Conservation (phyloP, 2,113 vertebrate genomes). For the Oncorhynchus keta region DNA sequence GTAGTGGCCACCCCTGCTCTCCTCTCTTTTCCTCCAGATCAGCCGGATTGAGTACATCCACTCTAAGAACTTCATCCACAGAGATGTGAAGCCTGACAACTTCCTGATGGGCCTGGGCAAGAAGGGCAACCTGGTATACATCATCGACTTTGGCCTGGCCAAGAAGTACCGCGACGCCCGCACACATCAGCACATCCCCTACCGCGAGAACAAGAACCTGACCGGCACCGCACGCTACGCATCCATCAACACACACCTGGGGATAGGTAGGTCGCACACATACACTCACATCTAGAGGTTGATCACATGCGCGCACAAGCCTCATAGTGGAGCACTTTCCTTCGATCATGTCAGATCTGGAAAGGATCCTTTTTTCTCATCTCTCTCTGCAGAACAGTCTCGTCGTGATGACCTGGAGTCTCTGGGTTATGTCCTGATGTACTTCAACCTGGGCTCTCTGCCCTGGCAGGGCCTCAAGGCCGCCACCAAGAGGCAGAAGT, state of each 20-base stretch:
- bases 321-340: too few relatives aligned
- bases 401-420: slow-evolving; percentile 95
- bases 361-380: background rate
- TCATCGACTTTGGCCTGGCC: slow-evolving; percentile 90
- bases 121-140: slow-evolving; percentile 91
- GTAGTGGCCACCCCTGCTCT: too few relatives aligned
- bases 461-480: slow-evolving; percentile 96
- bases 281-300: background rate
- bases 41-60: slow-evolving; percentile 97
- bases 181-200: slow-evolving; percentile 96
- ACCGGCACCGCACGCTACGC: slow-evolving; percentile 92
- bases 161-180: slow-evolving; percentile 94
- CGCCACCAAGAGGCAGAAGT: slow-evolving; percentile 97
- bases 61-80: slow-evolving; percentile 96
- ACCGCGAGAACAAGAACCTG: slow-evolving; percentile 95
- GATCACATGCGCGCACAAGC: background rate
- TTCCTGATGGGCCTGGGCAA: slow-evolving; percentile 91
- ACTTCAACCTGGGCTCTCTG: slow-evolving; percentile 95
- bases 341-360: too few relatives aligned
- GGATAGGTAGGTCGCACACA: slow-evolving; percentile 79
- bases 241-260: slow-evolving; percentile 96
- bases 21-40: slow-evolving; percentile 71
- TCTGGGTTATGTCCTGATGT: slow-evolving; percentile 96
- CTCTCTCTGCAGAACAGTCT: slow-evolving; percentile 83
- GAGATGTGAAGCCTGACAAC: slow-evolving; percentile 90